Conservation (phyloP, 2,797 vertebrate species). For the Bryconaethiops microstoma region DNA sequence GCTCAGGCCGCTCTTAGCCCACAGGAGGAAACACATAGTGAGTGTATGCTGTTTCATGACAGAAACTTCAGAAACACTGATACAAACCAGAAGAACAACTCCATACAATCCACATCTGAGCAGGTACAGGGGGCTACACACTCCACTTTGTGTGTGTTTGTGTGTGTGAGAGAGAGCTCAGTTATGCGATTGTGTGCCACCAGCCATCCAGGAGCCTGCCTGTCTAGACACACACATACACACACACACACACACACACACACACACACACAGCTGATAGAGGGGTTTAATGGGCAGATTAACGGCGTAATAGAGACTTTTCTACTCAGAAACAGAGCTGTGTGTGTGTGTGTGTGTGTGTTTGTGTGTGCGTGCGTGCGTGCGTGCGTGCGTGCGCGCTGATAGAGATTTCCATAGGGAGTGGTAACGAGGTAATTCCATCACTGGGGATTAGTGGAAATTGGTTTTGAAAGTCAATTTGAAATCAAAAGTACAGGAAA, state of each 20-base stretch:
- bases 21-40: too few species aligned
- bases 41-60: too few species aligned
- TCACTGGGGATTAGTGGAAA: neutral
- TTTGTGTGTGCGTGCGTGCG: neutral
- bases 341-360: conserved; percentile 4
- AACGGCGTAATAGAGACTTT: too few species aligned
- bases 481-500: conserved; percentile 13
- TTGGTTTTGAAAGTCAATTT: conserved; percentile 19
- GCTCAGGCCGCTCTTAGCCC: too few species aligned
- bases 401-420: conserved; percentile 2
- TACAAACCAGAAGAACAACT: too few species aligned
- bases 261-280: too few species aligned
- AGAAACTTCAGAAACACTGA: too few species aligned
- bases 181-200: neutral
- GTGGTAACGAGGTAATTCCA: conserved; percentile 13
- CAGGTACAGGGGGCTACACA: too few species aligned
- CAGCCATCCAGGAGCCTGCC: conserved; percentile 19
- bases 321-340: too few species aligned
- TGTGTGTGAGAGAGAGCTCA: conserved; percentile 12
- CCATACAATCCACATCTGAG: too few species aligned
- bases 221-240: neutral
- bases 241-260: conserved; percentile 31
- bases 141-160: neutral
- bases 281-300: too few species aligned
- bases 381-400: neutral